Evolutionary conservation across 2,113 vertebrate species (phyloP).

Genomic region (Campylomormyrus tamandua): DNA sequence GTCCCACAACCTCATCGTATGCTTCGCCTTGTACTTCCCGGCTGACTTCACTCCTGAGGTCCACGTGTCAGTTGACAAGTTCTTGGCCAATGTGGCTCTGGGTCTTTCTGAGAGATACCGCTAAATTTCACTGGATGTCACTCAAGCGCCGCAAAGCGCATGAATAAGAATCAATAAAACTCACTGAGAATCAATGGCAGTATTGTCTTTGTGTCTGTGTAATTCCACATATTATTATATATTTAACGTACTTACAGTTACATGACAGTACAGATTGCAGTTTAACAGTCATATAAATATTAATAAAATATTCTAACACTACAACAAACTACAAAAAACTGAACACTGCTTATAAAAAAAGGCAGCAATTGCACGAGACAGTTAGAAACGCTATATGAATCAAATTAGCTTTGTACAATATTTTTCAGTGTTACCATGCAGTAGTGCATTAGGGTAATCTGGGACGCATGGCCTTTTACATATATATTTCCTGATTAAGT

Average conservation of each 20-base stretch:
- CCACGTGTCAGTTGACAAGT: conserved; percentile 36
- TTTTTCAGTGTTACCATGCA: background rate
- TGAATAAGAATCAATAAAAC: conserved; percentile 6
- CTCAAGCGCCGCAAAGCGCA: background rate
- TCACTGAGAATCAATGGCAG: background rate
- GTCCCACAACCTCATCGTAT: conserved; percentile 24
- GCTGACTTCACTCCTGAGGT: conserved; percentile 34
- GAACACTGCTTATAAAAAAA: background rate
- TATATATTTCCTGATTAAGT: too few relatives aligned
- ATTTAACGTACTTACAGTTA: background rate
- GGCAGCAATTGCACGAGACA: background rate
- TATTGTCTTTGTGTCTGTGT: background rate
- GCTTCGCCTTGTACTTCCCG: conserved; percentile 29
- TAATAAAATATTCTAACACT: background rate
- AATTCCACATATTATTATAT: background rate
- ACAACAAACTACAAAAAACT: background rate
- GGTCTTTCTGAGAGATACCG: conserved; percentile 37
- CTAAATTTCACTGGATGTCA: conserved; percentile 15
- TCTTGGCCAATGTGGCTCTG: conserved; percentile 25
- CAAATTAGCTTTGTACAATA: background rate
- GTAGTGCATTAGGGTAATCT: too few relatives aligned
- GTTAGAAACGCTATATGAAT: background rate
- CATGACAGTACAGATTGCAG: background rate
- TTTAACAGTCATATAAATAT: background rate
- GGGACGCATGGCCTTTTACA: too few relatives aligned